Percentiles rank a stretch among this genome's conserved stretches.
Evolutionary conservation across 2,113 vertebrate genomes (phyloP).

Genomic region (Steatornis caripensis): DNA sequence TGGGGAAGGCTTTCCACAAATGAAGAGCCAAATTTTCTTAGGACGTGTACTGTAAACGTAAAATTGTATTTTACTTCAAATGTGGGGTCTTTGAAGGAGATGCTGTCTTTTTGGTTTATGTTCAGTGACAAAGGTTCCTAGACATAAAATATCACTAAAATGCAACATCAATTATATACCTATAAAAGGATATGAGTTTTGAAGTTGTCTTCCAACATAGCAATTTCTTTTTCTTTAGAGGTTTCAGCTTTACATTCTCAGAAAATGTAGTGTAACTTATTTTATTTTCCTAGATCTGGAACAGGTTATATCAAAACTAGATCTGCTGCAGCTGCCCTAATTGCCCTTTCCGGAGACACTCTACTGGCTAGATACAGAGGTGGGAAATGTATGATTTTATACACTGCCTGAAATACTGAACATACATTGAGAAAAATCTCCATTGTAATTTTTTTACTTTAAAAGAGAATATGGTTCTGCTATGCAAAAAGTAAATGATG

Average conservation of each 20-base stretch:
- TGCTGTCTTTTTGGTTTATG: background rate
- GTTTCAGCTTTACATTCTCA: background rate
- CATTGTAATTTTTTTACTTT: background rate
- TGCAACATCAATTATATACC: background rate
- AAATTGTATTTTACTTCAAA: background rate
- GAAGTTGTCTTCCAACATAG: background rate
- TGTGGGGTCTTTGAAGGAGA: background rate
- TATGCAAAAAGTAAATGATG: background rate
- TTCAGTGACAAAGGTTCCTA: background rate
- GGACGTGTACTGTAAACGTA: background rate
- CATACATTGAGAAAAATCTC: background rate
- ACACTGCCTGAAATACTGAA: background rate
- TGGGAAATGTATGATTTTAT: conserved; percentile 28
- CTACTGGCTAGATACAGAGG: conserved; percentile 80
- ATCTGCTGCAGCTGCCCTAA: conserved; percentile 69
- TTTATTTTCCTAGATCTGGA: conserved; percentile 53
- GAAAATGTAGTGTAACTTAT: background rate
- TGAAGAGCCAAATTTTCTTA: background rate
- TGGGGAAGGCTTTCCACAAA: background rate
- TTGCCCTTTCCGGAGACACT: conserved; percentile 77
- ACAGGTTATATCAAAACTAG: conserved; percentile 58
- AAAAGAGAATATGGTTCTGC: background rate
- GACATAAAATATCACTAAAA: background rate
- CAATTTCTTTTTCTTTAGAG: background rate
- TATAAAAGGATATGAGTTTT: background rate